Conservation (phyloP, 2,113 vertebrate species). For the Amphiprion percula region DNA sequence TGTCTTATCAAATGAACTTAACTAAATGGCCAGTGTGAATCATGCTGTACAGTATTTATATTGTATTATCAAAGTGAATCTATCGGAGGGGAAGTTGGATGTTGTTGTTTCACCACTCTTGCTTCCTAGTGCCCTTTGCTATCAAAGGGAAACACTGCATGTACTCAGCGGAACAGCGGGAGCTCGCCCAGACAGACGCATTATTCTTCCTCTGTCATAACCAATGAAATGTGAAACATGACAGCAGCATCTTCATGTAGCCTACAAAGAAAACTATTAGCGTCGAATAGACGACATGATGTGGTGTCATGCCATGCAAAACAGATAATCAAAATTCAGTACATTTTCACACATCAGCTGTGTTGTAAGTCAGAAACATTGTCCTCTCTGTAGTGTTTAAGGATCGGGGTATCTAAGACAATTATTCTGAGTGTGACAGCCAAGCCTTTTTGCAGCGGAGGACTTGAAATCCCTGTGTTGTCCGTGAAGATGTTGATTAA, state of each 20-base stretch:
- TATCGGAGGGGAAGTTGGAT: conserved; percentile 58
- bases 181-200: conserved; percentile 48
- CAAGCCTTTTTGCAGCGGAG: conserved; percentile 28
- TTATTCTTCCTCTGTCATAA: conserved; percentile 62
- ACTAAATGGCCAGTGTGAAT: conserved; percentile 59
- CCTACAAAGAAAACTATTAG: conserved; percentile 53
- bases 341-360: conserved; percentile 66
- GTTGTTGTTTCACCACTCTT: conserved; percentile 56
- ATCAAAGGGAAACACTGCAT: conserved; percentile 67
- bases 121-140: conserved; percentile 53
- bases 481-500: conserved; percentile 82
- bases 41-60: conserved; percentile 37
- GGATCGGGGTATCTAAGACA: conserved; percentile 67
- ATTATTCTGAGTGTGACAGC: conserved; percentile 76
- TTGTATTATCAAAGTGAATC: conserved; percentile 57
- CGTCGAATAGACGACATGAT: conserved; percentile 23
- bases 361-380: conserved; percentile 59
- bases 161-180: conserved; percentile 39
- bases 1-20: conserved; percentile 53
- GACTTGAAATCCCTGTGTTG: conserved; percentile 70
- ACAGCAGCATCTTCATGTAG: conserved; percentile 48
- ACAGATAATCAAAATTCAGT: conserved; percentile 63
- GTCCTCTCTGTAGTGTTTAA: conserved; percentile 57
- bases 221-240: conserved; percentile 66
- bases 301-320: conserved; percentile 44